These are phyloP conservation scores for Cantharis rustica DNA, from an alignment of 2,888 invertebrate species.

Conservation along the genomic window DNA sequence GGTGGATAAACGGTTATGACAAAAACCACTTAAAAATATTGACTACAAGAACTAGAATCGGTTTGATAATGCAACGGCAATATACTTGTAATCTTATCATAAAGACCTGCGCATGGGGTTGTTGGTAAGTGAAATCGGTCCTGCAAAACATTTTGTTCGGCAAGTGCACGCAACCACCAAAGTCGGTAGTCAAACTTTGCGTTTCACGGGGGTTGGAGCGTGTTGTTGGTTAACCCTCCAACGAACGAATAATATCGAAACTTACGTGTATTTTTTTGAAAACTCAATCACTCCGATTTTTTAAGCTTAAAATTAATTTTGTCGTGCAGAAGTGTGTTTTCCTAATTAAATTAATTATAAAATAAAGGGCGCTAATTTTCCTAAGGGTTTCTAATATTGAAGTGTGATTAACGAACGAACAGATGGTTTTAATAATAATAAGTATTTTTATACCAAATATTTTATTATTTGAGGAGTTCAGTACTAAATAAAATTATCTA, in stretches of 20 bases:
- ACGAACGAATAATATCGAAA: background rate
- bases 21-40: constrained; percentile 22
- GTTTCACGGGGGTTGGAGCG: constrained; percentile 17
- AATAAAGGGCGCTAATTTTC: background rate
- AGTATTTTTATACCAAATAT: background rate
- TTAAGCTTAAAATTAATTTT: background rate
- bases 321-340: background rate
- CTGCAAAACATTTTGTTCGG: constrained; percentile 31
- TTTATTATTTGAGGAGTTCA: background rate
- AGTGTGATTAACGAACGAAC: background rate
- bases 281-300: background rate
- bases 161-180: constrained; percentile 22
- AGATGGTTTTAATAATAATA: background rate
- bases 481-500: background rate
- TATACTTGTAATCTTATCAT: constrained; percentile 17
- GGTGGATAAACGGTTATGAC: constrained; percentile 13
- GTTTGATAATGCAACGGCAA: constrained; percentile 25
- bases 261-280: background rate
- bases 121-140: constrained; percentile 33
- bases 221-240: background rate
- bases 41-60: constrained; percentile 20
- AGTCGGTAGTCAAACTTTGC: constrained; percentile 30
- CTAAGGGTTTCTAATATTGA: background rate
- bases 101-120: constrained; percentile 28
- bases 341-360: background rate